Evolutionary conservation across 2,797 vertebrate species (phyloP).

Genomic region (Erethizon dorsatum): DNA sequence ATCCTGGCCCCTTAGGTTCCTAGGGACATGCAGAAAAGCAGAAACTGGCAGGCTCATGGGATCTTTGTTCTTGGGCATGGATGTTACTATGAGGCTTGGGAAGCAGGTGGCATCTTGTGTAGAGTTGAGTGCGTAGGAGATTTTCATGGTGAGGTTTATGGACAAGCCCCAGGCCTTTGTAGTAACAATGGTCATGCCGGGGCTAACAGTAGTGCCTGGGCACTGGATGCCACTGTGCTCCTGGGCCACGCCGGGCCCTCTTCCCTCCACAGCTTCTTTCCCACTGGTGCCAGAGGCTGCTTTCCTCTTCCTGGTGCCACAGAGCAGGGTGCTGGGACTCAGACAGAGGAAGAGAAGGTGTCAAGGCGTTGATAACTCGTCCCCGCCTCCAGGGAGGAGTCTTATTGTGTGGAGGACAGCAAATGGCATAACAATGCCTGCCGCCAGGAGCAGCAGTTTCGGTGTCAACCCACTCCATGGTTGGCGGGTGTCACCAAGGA

Average conservation of each 20-base stretch:
- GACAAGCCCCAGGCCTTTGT: too few relatives aligned
- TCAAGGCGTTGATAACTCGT: neutral
- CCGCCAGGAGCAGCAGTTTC: slow-evolving; percentile 8
- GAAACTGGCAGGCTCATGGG: neutral
- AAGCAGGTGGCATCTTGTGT: neutral
- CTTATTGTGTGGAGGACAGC: neutral
- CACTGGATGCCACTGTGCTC: neutral
- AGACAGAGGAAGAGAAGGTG: neutral
- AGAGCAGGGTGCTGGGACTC: neutral
- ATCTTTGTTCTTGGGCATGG: neutral
- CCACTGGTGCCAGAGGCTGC: neutral
- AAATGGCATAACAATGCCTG: neutral
- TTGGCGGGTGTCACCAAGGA: neutral
- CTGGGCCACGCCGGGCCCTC: neutral
- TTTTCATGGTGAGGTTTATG: neutral
- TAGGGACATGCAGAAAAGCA: neutral
- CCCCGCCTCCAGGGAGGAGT: neutral
- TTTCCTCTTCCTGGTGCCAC: neutral
- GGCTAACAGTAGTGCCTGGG: neutral
- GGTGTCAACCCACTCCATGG: neutral
- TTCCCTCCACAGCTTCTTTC: fast-evolving
- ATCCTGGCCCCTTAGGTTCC: neutral
- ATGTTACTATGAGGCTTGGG: neutral
- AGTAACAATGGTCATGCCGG: neutral
- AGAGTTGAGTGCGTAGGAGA: neutral